Evolutionary conservation across 2,113 vertebrate species (phyloP), one percentile per base, ranked within the genome.

Genomic region (Gymnogyps californianus): DNA sequence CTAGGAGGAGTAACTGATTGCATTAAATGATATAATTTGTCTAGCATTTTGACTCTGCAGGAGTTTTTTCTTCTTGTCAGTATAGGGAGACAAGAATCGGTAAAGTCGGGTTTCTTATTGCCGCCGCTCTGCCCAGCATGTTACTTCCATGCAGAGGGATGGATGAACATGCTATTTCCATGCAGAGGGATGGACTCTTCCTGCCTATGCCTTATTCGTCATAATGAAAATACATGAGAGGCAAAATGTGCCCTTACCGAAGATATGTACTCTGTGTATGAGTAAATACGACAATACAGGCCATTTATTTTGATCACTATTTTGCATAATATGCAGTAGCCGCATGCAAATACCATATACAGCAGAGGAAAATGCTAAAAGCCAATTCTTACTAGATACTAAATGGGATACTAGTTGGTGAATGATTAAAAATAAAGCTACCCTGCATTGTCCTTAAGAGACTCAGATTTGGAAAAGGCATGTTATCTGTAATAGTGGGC

Each of bases 211-310:
- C 18, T 87, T 84, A 52, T 74, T 70, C 8, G 7, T 89, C 78
- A 57, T 86, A 79, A 85, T 95, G 92, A 97, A 93, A 95, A 81
- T 83, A 75, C 52, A 20, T 6, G 62, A 95, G 91, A 93, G 94
- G 96, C 96, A 89, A 95, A 87, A 71, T 8, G 22, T 65, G 49
- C 42, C 55, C n/a, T 72, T 69, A 16, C 59, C 47, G 28, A 31
- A 84, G 54, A 38, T 54, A 21, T 0, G 5, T 38, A 2, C 22
- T 92, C 40, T 38, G 3, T 86, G 24, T 54, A 25, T 80, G 61
- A 85, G 78, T 85, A 87, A 65, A 91, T 76, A 25, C 3, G 40
- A 40, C 69, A 95, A 36, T 65, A 16, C 32, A 62, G 62, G 21
- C 69, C 61, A 25, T 81, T 91, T 91, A 47, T 93, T 94, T 95